phyloP scores from a whole-genome alignment of 2,113 vertebrate genomes.

The Catharus minimus region DNA sequence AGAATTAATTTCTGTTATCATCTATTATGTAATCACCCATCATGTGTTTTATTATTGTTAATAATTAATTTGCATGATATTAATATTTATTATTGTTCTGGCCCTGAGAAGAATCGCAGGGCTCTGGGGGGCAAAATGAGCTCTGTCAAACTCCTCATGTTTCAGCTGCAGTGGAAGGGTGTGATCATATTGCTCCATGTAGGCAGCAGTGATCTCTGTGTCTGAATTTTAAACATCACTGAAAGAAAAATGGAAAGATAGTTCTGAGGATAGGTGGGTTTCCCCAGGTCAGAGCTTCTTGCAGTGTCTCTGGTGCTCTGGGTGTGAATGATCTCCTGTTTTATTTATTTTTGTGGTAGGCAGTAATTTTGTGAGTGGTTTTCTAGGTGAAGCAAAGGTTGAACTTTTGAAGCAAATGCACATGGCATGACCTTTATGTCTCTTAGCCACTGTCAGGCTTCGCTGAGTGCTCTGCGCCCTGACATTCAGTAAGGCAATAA shows the following conservation, averaged over 20 bases:
- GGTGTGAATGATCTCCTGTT: neutral
- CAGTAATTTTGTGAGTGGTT: conserved; percentile 49
- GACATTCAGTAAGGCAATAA: conserved; percentile 70
- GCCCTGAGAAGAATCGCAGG: neutral
- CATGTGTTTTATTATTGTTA: neutral
- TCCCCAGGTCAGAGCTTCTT: neutral
- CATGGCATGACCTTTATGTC: conserved; percentile 57
- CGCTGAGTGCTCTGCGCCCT: conserved; percentile 55
- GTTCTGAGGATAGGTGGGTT: neutral
- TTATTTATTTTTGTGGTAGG: conserved; percentile 9
- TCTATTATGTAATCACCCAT: neutral
- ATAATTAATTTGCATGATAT: neutral
- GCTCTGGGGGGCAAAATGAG: neutral
- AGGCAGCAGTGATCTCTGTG: neutral
- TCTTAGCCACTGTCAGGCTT: conserved; percentile 57
- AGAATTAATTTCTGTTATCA: neutral
- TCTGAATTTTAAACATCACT: neutral
- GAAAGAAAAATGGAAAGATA: neutral
- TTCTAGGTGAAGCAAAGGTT: conserved; percentile 29
- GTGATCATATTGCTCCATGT: rapidly evolving
- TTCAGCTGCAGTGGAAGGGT: neutral
- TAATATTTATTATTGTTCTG: neutral
- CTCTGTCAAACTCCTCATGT: neutral
- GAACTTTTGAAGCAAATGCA: conserved; percentile 56
- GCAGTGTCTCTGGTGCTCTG: neutral